phyloP scores from a whole-genome alignment of 2,113 vertebrate genomes.

The Charadrius vociferus region DNA sequence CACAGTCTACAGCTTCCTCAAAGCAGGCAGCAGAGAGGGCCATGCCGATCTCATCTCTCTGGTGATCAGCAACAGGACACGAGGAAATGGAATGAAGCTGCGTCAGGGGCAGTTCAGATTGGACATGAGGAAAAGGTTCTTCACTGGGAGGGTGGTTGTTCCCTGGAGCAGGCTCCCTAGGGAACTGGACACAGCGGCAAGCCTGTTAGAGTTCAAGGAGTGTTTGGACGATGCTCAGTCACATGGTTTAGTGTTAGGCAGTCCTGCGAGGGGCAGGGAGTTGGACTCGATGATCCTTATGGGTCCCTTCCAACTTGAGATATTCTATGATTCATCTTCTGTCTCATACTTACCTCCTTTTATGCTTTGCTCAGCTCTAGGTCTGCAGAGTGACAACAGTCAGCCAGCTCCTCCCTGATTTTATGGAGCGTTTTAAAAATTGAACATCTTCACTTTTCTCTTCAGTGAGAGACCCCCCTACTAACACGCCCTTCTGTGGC shows the following conservation, averaged over 20 bases:
- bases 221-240: not conserved
- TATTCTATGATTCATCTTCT: not conserved
- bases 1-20: not conserved
- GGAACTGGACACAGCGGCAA: not conserved
- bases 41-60: not conserved
- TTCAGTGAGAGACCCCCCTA: not conserved
- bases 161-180: not conserved
- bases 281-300: not conserved
- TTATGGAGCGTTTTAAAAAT: not conserved
- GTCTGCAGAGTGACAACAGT: not conserved
- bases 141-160: not conserved
- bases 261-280: not conserved
- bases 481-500: not conserved
- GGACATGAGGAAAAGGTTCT: not conserved
- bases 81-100: not conserved
- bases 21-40: not conserved
- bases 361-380: not conserved
- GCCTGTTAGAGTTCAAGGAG: not conserved
- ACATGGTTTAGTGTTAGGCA: not conserved
- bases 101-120: not conserved
- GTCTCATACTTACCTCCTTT: not conserved
- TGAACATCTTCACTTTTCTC: not conserved
- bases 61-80: not conserved
- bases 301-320: not conserved
- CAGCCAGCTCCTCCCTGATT: not conserved